Evolutionary conservation across 1,140 invertebrate genomes (phyloP).

Genomic region (Philopotamus ludificatus): DNA sequence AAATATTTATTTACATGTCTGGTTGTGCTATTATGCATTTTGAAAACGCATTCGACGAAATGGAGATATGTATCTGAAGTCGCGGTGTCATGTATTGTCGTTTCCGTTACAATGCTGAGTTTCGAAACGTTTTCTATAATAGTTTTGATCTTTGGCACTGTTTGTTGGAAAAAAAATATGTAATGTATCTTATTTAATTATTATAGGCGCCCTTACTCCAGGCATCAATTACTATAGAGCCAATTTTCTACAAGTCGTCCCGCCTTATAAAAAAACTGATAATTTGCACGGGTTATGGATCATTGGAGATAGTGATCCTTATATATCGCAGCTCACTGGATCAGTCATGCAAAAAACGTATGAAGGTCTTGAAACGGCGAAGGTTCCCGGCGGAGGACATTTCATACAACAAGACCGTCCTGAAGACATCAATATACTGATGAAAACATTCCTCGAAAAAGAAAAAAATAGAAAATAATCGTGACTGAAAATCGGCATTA

Average conservation of each 20-base stretch:
- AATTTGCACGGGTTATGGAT: constrained; percentile 48
- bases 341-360: constrained; percentile 47
- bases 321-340: constrained; percentile 50
- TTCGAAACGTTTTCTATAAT: no score
- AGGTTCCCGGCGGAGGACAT: constrained; percentile 54
- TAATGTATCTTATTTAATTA: no score
- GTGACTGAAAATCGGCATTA: background rate
- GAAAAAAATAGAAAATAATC: constrained; percentile 13
- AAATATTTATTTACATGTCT: background rate
- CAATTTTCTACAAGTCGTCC: constrained; percentile 24
- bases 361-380: constrained; percentile 48
- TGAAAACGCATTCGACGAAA: no score
- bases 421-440: constrained; percentile 54
- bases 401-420: constrained; percentile 61
- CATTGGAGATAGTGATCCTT: constrained; percentile 57
- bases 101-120: no score
- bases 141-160: no score
- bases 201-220: constrained; percentile 57
- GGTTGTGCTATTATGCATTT: no score
- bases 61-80: no score
- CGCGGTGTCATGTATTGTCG: no score
- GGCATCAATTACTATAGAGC: constrained; percentile 64
- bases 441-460: constrained; percentile 54
- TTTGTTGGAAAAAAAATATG: no score
- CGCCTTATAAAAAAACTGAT: background rate